Base-by-base conservation (phyloP, 2,888 invertebrate genomes). In the Alentia gelatinosa region DNA sequence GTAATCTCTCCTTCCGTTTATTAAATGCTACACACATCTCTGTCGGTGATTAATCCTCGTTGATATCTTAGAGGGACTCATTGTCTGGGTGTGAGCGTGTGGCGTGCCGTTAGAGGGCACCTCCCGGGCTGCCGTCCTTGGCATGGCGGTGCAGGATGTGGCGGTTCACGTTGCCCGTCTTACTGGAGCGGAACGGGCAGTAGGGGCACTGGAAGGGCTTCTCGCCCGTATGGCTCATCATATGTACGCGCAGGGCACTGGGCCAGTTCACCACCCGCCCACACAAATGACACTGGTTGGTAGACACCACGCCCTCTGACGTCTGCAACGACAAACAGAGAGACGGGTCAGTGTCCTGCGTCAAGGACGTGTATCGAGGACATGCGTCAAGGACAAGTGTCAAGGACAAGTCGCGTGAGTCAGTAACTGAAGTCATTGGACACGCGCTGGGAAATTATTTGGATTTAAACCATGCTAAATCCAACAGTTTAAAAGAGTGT, bases 311-410 rank as follows among this genome's bases (percentile, higher is more conserved):
- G 1, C 12, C 74, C 30, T 33, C 74, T 74, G 74, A 1, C 5
- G 35, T 79, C 79, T 79, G 79, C 39, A 79, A 79, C 39, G 79
- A 79, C 79, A 79, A 79, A 39, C 26, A 26, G 33, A 68, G 47
- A 47, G 56, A 1, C 12, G 68, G 68, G 68, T 56, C 56, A 56
- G 56, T n/a, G 56, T 42, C 7, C 47, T 63, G 63, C n/a, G 63
- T 47, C 7, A 19, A 47, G 47, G 47, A 47, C 9, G 47, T 47
- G 47, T 47, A 12, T 19, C 47, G 47, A 47, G 47, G 19, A 47
- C 9, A 47, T 7, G 47, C 19, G 19, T 47, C 47, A 47, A 47
- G 47, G 47, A 12, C 47, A 47, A 47, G 19, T n/a, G n/a, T n/a
- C n/a, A n/a, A n/a, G n/a, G n/a, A n/a, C n/a, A n/a, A n/a, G n/a